Base-by-base conservation (phyloP, 2,888 invertebrate species). In the Argyresthia albistria region DNA sequence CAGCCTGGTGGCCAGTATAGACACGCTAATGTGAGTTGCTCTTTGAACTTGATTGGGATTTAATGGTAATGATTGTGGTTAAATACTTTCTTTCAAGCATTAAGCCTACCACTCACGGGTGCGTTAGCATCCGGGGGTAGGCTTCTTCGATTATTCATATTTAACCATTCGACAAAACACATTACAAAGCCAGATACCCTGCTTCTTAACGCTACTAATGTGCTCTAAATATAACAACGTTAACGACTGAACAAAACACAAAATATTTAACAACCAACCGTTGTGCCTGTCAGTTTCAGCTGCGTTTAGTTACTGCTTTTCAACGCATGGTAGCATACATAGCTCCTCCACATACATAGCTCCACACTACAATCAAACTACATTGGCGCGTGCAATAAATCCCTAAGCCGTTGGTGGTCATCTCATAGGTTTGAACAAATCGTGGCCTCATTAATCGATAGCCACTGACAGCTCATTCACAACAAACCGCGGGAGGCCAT, bases 401-500 rank as follows among this genome's bases (percentile, higher is more conserved):
- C 25, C 25, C 25, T 25, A 25, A 25, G 11, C 9, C 49, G 37
- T 66, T 63, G 69, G 72, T 78, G 73, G 74, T 62, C 70, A 62
- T 54, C 52, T 63, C 63, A 64, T 67, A 60, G 2, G 47, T 35
- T 25, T 60, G 58, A 65, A 65, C 70, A 59, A 67, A 66, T 35
- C 14, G 46, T 50, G 39, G 46, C 50, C 70, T 76, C 76, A 78
- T 82, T 82, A 86, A 81, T 78, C 58, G 68, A 60, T 61, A 57
- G 62, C 55, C 59, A 70, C 67, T 78, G 83, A 81, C 84, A 76
- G 73, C 68, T 76, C 73, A 68, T 82, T 81, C 83, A 83, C 76
- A 84, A 84, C 81, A 83, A 80, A 62, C 86, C 70, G 78, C 78
- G 69, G 86, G 84, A 65, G 62, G 71, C 73, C 67, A 66, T 69